A percentile compares a stretch with the other conserved stretches of the same genome.
Conservation (phyloP, 2,888 invertebrate species). For the Latrodectus hesperus region DNA sequence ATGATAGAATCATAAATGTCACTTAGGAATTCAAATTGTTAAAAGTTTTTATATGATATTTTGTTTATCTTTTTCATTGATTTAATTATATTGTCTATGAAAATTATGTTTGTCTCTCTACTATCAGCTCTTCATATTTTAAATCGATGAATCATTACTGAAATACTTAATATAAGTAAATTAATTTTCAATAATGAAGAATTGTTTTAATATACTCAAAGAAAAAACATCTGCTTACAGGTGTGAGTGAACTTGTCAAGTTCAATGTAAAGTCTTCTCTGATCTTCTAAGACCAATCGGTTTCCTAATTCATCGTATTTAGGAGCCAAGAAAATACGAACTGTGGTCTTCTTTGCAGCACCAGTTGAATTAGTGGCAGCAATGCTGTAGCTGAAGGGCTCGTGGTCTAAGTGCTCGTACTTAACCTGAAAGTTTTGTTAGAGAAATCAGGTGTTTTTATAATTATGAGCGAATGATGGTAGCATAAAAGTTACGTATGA, state of each 20-base stretch:
- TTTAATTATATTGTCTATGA: too few relatives aligned
- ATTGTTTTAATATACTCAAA: background rate
- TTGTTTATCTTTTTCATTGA: too few relatives aligned
- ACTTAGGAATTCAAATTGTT: too few relatives aligned
- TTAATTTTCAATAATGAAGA: background rate
- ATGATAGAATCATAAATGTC: background rate
- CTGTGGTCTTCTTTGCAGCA: constrained; percentile 79
- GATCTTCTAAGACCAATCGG: constrained; percentile 80
- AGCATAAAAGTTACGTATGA: too few relatives aligned
- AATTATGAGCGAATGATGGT: background rate
- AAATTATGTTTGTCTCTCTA: too few relatives aligned
- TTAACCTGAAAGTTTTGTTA: constrained; percentile 31
- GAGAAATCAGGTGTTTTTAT: background rate
- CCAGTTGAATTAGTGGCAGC: constrained; percentile 74
- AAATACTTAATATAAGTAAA: too few relatives aligned
- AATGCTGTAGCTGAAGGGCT: constrained; percentile 81
- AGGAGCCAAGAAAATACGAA: constrained; percentile 83
- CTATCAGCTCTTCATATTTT: too few relatives aligned
- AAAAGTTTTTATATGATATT: too few relatives aligned
- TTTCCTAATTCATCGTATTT: constrained; percentile 81
- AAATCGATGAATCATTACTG: too few relatives aligned
- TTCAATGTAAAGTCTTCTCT: constrained; percentile 82
- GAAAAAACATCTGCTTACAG: constrained; percentile 77
- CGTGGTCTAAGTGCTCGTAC: constrained; percentile 82
- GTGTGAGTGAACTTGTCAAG: constrained; percentile 82